phyloP scores from a whole-genome alignment of 2,888 invertebrate genomes.

The Ophraella communa region DNA sequence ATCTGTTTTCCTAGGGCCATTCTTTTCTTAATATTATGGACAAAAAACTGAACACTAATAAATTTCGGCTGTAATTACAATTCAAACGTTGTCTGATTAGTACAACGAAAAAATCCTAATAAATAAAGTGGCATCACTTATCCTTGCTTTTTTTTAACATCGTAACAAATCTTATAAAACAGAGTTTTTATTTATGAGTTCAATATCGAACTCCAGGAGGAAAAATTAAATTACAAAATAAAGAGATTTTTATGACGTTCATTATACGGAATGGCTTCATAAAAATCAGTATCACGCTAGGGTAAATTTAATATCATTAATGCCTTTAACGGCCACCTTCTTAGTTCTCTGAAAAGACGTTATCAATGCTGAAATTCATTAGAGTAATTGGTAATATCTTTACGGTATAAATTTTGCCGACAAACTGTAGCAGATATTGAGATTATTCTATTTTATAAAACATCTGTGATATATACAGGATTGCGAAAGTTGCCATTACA shows the following conservation, averaged over 20 bases:
- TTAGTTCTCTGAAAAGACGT: slow-evolving; percentile 8
- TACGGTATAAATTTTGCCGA: background rate
- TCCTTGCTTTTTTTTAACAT: background rate
- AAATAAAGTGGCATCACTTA: background rate
- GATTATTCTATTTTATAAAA: too few species aligned
- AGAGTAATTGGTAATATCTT: slow-evolving; percentile 3
- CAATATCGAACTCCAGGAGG: slow-evolving; percentile 11
- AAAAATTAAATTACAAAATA: slow-evolving; percentile 29
- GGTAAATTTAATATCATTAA: slow-evolving; percentile 36
- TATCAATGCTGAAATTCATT: background rate
- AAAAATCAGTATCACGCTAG: slow-evolving; percentile 36
- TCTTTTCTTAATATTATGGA: too few species aligned
- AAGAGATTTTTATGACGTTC: slow-evolving; percentile 28
- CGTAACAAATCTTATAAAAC: slow-evolving; percentile 4
- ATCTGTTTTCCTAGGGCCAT: too few species aligned
- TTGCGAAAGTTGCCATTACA: too few species aligned
- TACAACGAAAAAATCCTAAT: background rate
- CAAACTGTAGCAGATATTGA: too few species aligned
- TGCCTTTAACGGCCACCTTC: slow-evolving; percentile 1
- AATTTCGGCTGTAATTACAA: too few species aligned
- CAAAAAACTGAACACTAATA: background rate
- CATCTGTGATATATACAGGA: too few species aligned
- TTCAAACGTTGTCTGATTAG: background rate
- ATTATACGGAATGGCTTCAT: slow-evolving; percentile 34
- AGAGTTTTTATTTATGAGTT: slow-evolving; percentile 13